Conservation (phyloP, 1,140 invertebrate genomes). For the Patella vulgata region DNA sequence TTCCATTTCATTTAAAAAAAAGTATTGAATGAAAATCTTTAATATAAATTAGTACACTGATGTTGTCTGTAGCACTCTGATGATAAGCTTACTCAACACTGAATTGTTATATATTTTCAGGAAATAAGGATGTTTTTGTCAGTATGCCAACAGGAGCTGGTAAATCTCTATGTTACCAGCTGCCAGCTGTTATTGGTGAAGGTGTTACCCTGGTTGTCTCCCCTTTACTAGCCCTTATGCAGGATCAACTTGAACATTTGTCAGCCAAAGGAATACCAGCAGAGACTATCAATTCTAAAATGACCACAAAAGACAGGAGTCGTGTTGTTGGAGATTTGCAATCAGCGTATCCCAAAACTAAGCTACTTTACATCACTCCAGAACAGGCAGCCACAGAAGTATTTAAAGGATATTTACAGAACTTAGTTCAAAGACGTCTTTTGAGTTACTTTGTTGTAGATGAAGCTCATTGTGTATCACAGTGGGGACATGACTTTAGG, state of each 20-base stretch:
- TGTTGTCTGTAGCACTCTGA: too few relatives aligned
- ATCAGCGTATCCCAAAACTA: slow-evolving; percentile 73
- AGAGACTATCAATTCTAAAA: slow-evolving; percentile 90
- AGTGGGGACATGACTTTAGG: slow-evolving; percentile 98
- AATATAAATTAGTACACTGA: too few relatives aligned
- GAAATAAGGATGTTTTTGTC: slow-evolving; percentile 74
- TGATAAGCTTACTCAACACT: too few relatives aligned
- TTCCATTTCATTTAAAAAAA: too few relatives aligned
- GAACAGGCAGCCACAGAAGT: slow-evolving; percentile 85
- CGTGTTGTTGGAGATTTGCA: slow-evolving; percentile 69
- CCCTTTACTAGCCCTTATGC: slow-evolving; percentile 77
- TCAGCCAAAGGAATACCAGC: slow-evolving; percentile 77
- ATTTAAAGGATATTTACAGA: slow-evolving; percentile 73
- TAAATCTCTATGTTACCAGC: slow-evolving; percentile 79
- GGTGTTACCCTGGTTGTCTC: slow-evolving; percentile 76
- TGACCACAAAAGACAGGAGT: slow-evolving; percentile 77
- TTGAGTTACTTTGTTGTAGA: slow-evolving; percentile 85
- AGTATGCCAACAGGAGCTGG: slow-evolving; percentile 80
- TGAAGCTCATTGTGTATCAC: slow-evolving; percentile 97
- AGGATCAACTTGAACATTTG: slow-evolving; percentile 70
- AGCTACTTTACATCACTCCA: slow-evolving; percentile 90
- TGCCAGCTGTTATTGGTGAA: slow-evolving; percentile 73
- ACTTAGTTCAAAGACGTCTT: slow-evolving; percentile 69
- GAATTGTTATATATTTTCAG: slow-evolving; percentile 63
- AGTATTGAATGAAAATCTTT: slow-evolving; percentile 23